phyloP scores from a whole-genome alignment of 2,888 invertebrate species.

The Eristalis pertinax region DNA sequence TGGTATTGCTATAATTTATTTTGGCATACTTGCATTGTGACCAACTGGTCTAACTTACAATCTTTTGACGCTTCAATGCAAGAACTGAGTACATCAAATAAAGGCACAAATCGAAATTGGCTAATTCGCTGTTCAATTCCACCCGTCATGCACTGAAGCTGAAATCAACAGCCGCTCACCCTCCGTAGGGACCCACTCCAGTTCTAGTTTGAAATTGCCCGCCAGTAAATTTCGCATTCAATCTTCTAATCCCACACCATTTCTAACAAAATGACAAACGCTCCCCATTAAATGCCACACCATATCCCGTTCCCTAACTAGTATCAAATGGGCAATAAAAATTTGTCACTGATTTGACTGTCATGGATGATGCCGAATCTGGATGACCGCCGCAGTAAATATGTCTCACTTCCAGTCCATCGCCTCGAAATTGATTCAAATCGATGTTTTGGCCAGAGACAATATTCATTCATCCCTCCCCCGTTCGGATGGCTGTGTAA shows the following conservation, averaged over 20 bases:
- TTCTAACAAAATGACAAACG: conserved; percentile 23
- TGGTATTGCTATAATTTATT: too few species aligned
- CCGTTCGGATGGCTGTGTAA: not conserved
- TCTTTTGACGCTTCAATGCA: too few species aligned
- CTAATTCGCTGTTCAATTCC: too few species aligned
- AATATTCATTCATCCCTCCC: conserved; percentile 1
- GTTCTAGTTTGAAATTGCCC: not conserved
- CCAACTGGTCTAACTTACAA: too few species aligned
- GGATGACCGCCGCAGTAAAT: conserved; percentile 66
- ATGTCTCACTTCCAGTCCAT: conserved; percentile 70
- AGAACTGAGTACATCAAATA: too few species aligned
- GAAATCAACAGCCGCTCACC: too few species aligned
- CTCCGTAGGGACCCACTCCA: too few species aligned
- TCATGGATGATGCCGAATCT: conserved; percentile 54
- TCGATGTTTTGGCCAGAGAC: conserved; percentile 66
- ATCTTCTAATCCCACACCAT: not conserved
- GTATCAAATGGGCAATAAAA: conserved; percentile 50
- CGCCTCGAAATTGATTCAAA: conserved; percentile 70
- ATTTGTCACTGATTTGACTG: conserved; percentile 63
- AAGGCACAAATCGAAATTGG: too few species aligned
- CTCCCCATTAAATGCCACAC: conserved; percentile 32
- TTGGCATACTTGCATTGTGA: too few species aligned
- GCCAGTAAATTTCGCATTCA: not conserved
- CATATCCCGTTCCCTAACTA: not conserved
- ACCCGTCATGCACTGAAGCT: too few species aligned